Conservation (phyloP, 2,113 vertebrate species). For the Nematolebias whitei region DNA sequence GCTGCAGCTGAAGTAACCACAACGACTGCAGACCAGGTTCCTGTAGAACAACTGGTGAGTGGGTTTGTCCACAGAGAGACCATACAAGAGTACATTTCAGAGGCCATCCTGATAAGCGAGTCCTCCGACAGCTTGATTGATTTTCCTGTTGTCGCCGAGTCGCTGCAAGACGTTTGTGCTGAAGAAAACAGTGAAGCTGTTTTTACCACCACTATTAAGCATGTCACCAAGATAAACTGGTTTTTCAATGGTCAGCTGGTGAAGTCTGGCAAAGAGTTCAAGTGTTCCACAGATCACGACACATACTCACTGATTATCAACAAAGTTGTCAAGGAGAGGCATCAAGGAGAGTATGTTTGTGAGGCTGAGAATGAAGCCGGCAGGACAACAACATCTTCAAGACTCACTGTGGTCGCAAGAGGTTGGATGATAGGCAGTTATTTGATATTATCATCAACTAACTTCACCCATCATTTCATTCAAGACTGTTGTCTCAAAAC, state of each 20-base stretch:
- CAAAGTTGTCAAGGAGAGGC: slow-evolving; percentile 78
- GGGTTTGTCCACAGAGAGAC: slow-evolving; percentile 61
- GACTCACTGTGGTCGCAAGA: slow-evolving; percentile 89
- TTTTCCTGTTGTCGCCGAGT: slow-evolving; percentile 71
- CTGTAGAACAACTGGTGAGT: slow-evolving; percentile 32
- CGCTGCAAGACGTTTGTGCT: slow-evolving; percentile 73
- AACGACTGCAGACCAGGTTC: slow-evolving; percentile 12
- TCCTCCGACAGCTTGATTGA: slow-evolving; percentile 26
- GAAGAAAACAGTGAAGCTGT: slow-evolving; percentile 78
- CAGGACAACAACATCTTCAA: slow-evolving; percentile 84
- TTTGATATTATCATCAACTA: slow-evolving; percentile 68
- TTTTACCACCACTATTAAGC: slow-evolving; percentile 79
- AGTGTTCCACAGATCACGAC: slow-evolving; percentile 86
- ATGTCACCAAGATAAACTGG: slow-evolving; percentile 84
- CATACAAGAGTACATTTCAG: slow-evolving; percentile 68
- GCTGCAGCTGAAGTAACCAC: slow-evolving; percentile 38
- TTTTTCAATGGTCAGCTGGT: slow-evolving; percentile 85
- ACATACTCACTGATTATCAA: slow-evolving; percentile 84
- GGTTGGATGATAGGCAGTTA: slow-evolving; percentile 86
- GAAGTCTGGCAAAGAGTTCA: slow-evolving; percentile 89
- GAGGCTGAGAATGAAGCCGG: slow-evolving; percentile 88
- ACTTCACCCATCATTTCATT: slow-evolving; percentile 27
- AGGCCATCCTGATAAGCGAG: slow-evolving; percentile 55
- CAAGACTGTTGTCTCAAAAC: slow-evolving; percentile 33
- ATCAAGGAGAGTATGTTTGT: slow-evolving; percentile 91